Evolutionary conservation across 2,888 invertebrate species (phyloP).

Genomic region (Argynnis bischoffii): DNA sequence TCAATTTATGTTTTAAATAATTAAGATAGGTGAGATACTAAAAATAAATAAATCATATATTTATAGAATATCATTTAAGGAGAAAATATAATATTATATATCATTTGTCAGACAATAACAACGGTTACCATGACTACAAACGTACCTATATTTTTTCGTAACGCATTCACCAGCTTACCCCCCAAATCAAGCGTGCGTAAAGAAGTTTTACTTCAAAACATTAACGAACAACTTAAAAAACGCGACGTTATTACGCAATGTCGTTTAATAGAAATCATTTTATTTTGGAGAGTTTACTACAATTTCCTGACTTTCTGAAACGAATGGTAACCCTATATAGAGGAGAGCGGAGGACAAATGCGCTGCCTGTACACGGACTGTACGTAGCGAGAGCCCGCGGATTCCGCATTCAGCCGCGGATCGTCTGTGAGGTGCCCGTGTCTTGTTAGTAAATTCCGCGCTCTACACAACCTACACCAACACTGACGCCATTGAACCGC

Average conservation of each 20-base stretch:
- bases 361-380: slow-evolving; percentile 38
- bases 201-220: too few relatives aligned
- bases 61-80: too few relatives aligned
- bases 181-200: too few relatives aligned
- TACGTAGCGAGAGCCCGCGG: slow-evolving; percentile 40
- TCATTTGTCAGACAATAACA: too few relatives aligned
- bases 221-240: too few relatives aligned
- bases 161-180: too few relatives aligned
- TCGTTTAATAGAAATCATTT: neutral
- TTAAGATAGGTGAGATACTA: too few relatives aligned
- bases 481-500: slow-evolving; percentile 73
- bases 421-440: slow-evolving; percentile 65
- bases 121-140: too few relatives aligned
- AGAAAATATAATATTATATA: too few relatives aligned
- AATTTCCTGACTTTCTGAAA: slow-evolving; percentile 3
- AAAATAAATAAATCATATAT: too few relatives aligned
- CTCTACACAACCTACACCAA: slow-evolving; percentile 79
- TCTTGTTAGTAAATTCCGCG: slow-evolving; percentile 45
- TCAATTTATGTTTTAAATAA: too few relatives aligned
- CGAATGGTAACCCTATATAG: slow-evolving; percentile 35
- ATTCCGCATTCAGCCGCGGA: slow-evolving; percentile 72
- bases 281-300: neutral
- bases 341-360: slow-evolving; percentile 47
- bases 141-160: too few relatives aligned
- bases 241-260: neutral